A percentile compares a stretch with the other conserved stretches of the same genome.
Evolutionary conservation across 2,797 vertebrate species (phyloP).

Genomic region (Antrozous pallidus): DNA sequence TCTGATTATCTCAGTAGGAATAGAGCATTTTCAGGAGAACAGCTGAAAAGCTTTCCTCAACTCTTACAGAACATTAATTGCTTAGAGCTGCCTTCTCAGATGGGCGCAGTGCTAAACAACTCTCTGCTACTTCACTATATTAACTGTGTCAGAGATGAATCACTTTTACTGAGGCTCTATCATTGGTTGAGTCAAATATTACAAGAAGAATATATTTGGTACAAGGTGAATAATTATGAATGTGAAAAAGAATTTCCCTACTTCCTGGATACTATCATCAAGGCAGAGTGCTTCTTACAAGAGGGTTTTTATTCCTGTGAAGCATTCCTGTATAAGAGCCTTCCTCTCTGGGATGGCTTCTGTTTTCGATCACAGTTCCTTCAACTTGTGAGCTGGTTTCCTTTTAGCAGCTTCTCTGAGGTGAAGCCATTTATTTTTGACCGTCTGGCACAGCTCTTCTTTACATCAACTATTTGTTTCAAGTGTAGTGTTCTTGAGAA

Average conservation of each 20-base stretch:
- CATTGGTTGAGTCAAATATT: conserved; percentile 92
- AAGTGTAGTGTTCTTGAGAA: conserved; percentile 79
- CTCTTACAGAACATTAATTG: conserved; percentile 90
- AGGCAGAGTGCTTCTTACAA: conserved; percentile 91
- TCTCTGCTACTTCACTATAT: conserved; percentile 92
- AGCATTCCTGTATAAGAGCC: conserved; percentile 91
- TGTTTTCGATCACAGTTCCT: conserved; percentile 88
- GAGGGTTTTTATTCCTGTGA: conserved; percentile 92
- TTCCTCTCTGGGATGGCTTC: conserved; percentile 92
- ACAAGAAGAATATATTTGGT: conserved; percentile 93
- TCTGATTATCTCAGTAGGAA: not conserved
- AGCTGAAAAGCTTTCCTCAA: conserved; percentile 88
- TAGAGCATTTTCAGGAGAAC: conserved; percentile 84
- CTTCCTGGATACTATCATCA: conserved; percentile 88
- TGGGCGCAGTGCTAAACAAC: conserved; percentile 92
- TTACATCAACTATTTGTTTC: conserved; percentile 92
- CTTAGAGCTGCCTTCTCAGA: conserved; percentile 96
- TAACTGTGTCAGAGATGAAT: conserved; percentile 92
- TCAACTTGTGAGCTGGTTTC: conserved; percentile 90
- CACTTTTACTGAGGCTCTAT: conserved; percentile 90
- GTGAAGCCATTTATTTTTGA: conserved; percentile 86
- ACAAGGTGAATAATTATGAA: conserved; percentile 81
- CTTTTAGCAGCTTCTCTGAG: conserved; percentile 86
- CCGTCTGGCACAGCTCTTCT: conserved; percentile 91
- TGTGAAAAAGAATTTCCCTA: conserved; percentile 83